Evolutionary conservation across 23 tunicate species (phyloP).

Genomic region (Halocynthia aurantium): DNA sequence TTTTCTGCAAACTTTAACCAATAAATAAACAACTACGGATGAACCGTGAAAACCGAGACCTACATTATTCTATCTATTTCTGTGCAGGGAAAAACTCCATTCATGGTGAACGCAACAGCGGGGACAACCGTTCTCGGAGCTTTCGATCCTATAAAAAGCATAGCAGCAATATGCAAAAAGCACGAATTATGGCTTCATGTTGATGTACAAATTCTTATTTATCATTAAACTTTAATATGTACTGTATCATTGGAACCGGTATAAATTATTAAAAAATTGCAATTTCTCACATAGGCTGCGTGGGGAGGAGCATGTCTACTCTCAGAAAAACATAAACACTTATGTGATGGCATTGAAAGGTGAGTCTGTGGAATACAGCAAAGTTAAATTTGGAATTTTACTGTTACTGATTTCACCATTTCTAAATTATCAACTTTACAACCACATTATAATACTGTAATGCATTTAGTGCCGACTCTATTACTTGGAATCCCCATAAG

Average conservation of each 20-base stretch:
- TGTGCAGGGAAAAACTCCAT: constrained; percentile 39
- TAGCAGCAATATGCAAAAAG: constrained; percentile 51
- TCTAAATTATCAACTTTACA: no score
- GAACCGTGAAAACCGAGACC: no score
- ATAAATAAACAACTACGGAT: no score
- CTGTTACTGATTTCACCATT: no score
- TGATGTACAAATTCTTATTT: constrained; percentile 11
- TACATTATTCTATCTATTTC: no score
- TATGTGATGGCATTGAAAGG: constrained; percentile 52
- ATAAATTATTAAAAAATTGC: no score
- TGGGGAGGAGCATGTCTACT: constrained; percentile 61
- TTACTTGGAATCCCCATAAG: constrained; percentile 69
- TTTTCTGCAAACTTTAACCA: no score
- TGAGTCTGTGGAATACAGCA: neutral
- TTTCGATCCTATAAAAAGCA: constrained; percentile 40
- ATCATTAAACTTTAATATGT: no score
- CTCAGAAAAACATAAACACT: constrained; percentile 39
- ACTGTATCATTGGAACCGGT: no score
- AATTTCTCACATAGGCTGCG: constrained; percentile 31
- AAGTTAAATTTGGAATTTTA: no score
- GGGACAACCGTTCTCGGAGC: constrained; percentile 72
- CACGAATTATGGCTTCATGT: constrained; percentile 60
- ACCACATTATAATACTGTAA: no score
- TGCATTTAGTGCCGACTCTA: constrained; percentile 45
- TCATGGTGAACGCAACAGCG: constrained; percentile 51